phyloP scores from a whole-genome alignment of 2,113 vertebrate genomes.

The Tachycineta bicolor region DNA sequence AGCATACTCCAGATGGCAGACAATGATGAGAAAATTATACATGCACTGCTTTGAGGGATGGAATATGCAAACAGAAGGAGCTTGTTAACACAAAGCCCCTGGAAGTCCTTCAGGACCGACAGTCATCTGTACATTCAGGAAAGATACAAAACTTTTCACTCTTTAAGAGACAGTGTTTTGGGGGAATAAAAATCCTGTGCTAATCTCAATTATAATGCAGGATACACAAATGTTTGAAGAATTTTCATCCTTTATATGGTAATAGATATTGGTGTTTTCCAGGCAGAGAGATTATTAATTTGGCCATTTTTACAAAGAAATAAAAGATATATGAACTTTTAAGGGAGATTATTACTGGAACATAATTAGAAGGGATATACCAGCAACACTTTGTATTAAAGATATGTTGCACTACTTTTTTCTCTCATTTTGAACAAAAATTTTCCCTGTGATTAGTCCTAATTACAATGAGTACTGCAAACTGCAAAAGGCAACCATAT shows the following conservation, averaged over 20 bases:
- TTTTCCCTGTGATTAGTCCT: background rate
- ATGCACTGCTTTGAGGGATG: slow-evolving; percentile 58
- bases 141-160: background rate
- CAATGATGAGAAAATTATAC: slow-evolving; percentile 74
- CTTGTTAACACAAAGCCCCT: slow-evolving; percentile 66
- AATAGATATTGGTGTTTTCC: slow-evolving; percentile 50
- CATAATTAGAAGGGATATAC: background rate
- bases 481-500: background rate
- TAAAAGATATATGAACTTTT: background rate
- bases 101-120: slow-evolving; percentile 48
- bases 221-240: background rate
- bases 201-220: slow-evolving; percentile 28
- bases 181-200: background rate
- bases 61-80: slow-evolving; percentile 63
- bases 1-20: slow-evolving; percentile 81
- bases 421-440: background rate
- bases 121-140: background rate
- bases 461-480: background rate
- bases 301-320: slow-evolving; percentile 9
- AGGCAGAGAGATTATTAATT: background rate
- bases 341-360: background rate
- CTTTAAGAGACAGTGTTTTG: background rate
- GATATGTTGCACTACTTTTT: background rate
- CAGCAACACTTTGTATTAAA: background rate
- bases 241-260: background rate